A percentile compares a stretch with the other conserved stretches of the same genome.
phyloP scores from a whole-genome alignment of 2,797 vertebrate genomes.

The Epinephelus coioides region DNA sequence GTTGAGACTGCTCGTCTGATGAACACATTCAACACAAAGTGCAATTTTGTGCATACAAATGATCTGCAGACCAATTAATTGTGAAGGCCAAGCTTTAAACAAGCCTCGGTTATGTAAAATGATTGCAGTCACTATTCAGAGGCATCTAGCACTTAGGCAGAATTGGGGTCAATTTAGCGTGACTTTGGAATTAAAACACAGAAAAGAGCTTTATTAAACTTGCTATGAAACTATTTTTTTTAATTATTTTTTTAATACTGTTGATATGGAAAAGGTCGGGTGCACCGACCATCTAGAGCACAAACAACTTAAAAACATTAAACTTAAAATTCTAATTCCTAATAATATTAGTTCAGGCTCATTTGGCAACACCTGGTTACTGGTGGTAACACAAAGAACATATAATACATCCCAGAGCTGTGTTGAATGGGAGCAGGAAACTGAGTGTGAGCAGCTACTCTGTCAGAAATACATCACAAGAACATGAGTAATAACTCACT shows the following conservation, averaged over 20 bases:
- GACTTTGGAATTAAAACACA: slow-evolving; percentile 26
- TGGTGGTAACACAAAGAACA: neutral
- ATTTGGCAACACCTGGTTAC: neutral
- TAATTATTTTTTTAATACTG: neutral
- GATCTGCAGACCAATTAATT: slow-evolving; percentile 26
- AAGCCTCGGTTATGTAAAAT: slow-evolving; percentile 26
- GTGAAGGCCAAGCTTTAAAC: slow-evolving; percentile 34
- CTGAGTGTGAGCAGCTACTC: neutral
- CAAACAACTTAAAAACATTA: neutral
- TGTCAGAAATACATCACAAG: neutral
- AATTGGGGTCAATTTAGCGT: slow-evolving; percentile 26
- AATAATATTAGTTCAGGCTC: neutral
- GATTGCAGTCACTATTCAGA: slow-evolving; percentile 31
- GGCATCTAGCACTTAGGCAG: slow-evolving; percentile 9
- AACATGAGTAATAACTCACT: neutral
- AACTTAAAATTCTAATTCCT: neutral
- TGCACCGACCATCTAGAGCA: neutral
- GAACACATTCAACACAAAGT: slow-evolving; percentile 27
- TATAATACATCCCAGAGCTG: neutral
- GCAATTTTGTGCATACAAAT: slow-evolving; percentile 41
- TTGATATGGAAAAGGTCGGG: neutral
- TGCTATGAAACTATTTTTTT: neutral
- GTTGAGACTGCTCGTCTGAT: slow-evolving; percentile 18
- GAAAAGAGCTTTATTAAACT: slow-evolving; percentile 2
- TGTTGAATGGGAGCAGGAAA: neutral